Percentiles rank a stretch among this genome's conserved stretches.
phyloP scores from a whole-genome alignment of 2,888 invertebrate species.

The Papilio protenor region DNA sequence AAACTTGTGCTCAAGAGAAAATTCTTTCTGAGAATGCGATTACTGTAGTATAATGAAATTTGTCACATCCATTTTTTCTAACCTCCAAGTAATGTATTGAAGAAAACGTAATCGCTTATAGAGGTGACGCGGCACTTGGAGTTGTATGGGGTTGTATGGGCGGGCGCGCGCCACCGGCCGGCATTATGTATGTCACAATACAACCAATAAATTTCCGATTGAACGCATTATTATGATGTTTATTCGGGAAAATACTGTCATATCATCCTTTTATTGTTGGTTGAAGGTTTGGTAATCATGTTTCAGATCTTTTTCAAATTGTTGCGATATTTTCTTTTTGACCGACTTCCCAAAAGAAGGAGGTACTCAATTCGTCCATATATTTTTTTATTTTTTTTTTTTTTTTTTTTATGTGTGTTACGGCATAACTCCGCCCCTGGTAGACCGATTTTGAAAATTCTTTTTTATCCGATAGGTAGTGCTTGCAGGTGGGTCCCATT shows the following conservation, averaged over 20 bases:
- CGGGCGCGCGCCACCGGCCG: conserved; percentile 40
- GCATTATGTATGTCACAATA: conserved; percentile 34
- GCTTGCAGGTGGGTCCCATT: too few relatives aligned
- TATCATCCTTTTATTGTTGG: conserved; percentile 22
- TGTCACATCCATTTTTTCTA: conserved; percentile 54
- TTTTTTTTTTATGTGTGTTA: too few relatives aligned
- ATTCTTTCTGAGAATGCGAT: not conserved
- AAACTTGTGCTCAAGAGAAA: not conserved
- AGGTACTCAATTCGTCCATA: too few relatives aligned
- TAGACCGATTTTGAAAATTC: too few relatives aligned
- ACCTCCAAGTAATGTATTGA: conserved; percentile 62
- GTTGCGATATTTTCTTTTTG: not conserved
- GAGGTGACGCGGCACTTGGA: conserved; percentile 74
- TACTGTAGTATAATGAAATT: not conserved
- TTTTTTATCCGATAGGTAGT: too few relatives aligned
- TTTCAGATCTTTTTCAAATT: conserved; percentile 13
- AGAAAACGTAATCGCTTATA: conserved; percentile 81
- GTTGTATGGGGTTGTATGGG: conserved; percentile 61
- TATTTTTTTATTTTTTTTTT: too few relatives aligned
- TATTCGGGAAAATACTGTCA: conserved; percentile 36
- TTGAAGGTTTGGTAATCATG: not conserved
- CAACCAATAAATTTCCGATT: conserved; percentile 42
- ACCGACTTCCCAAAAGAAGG: too few relatives aligned
- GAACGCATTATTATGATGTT: conserved; percentile 39
- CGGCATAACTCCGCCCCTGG: too few relatives aligned